Percentiles rank a stretch among this genome's conserved stretches.
phyloP scores from a whole-genome alignment of 1,140 invertebrate genomes.

The Bombyx mandarina region DNA sequence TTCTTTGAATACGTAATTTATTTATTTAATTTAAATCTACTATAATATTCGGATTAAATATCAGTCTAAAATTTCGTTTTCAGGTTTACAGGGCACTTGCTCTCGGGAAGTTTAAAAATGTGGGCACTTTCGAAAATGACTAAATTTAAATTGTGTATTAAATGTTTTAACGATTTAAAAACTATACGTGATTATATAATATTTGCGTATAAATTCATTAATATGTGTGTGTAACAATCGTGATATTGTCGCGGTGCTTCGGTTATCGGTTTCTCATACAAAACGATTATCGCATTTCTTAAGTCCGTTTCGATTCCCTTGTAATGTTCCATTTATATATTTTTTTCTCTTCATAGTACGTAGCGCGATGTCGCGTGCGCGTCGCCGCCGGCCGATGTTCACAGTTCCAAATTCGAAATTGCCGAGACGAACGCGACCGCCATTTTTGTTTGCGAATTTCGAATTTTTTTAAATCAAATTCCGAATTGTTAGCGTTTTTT shows the following conservation, averaged over 20 bases:
- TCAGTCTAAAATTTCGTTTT: slow-evolving; percentile 70
- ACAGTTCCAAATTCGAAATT: slow-evolving; percentile 1
- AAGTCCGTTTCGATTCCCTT: slow-evolving; percentile 17
- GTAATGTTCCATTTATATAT: slow-evolving; percentile 26
- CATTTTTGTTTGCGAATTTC: slow-evolving; percentile 6
- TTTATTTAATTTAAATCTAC: slow-evolving; percentile 28
- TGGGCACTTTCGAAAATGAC: slow-evolving; percentile 13
- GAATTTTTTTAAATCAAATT: slow-evolving; percentile 2
- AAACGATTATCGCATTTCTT: slow-evolving; percentile 32
- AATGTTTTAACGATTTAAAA: slow-evolving; percentile 21
- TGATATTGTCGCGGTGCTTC: slow-evolving; percentile 45
- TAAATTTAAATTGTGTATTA: slow-evolving; percentile 10
- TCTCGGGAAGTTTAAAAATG: slow-evolving; percentile 33
- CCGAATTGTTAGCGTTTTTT: too few relatives aligned
- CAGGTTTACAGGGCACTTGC: slow-evolving; percentile 53
- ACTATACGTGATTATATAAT: slow-evolving; percentile 48
- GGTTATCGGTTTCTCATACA: slow-evolving; percentile 15
- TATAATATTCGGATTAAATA: slow-evolving; percentile 58
- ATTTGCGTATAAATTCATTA: slow-evolving; percentile 54
- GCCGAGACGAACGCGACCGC: background rate
- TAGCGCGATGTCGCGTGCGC: slow-evolving; percentile 13
- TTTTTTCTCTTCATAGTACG: slow-evolving; percentile 69
- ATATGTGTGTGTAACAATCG: slow-evolving; percentile 42
- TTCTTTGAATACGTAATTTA: slow-evolving; percentile 15
- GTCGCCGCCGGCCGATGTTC: slow-evolving; percentile 1